Evolutionary conservation across 2,888 invertebrate species (phyloP).

Genomic region (Scaptomyza flava): DNA sequence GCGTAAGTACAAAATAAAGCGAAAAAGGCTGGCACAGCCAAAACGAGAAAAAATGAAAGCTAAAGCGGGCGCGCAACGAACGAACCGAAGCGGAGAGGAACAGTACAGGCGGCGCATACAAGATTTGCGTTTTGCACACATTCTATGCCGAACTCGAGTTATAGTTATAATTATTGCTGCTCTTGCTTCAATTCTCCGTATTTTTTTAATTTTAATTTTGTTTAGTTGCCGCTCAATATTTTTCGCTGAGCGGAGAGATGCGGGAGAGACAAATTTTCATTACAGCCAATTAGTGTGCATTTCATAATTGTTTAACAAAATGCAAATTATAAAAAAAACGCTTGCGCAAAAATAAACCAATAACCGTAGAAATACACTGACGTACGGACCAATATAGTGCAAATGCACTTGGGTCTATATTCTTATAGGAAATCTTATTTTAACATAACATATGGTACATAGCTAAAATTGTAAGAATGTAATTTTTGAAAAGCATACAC

Average conservation of each 20-base stretch:
- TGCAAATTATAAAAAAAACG: constrained; percentile 35
- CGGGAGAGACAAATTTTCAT: constrained; percentile 65
- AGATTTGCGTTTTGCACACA: constrained; percentile 72
- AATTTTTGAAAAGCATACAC: constrained; percentile 21
- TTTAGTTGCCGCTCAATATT: constrained; percentile 67
- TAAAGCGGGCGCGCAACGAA: constrained; percentile 57
- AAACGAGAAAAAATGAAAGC: constrained; percentile 77
- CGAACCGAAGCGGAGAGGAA: constrained; percentile 48
- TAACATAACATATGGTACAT: constrained; percentile 59
- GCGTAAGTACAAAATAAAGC: constrained; percentile 80
- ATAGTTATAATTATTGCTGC: constrained; percentile 80
- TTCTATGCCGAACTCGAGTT: constrained; percentile 75
- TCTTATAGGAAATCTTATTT: constrained; percentile 38
- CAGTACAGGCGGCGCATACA: constrained; percentile 78
- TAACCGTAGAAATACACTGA: constrained; percentile 1
- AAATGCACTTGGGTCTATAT: constrained; percentile 27
- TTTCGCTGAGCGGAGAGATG: constrained; percentile 39
- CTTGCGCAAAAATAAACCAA: constrained; percentile 19
- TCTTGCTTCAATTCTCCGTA: constrained; percentile 46
- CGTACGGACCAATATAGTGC: constrained; percentile 13
- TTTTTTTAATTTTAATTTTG: constrained; percentile 77
- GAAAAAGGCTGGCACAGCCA: constrained; percentile 66
- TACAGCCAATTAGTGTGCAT: constrained; percentile 82
- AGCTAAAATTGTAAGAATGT: constrained; percentile 47
- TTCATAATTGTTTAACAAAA: constrained; percentile 82